A percentile compares a stretch with the other conserved stretches of the same genome.
These are phyloP conservation scores for Calyptommatus sinebrachiatus DNA, from an alignment of 2,113 vertebrate species.

Conservation along the genomic window DNA sequence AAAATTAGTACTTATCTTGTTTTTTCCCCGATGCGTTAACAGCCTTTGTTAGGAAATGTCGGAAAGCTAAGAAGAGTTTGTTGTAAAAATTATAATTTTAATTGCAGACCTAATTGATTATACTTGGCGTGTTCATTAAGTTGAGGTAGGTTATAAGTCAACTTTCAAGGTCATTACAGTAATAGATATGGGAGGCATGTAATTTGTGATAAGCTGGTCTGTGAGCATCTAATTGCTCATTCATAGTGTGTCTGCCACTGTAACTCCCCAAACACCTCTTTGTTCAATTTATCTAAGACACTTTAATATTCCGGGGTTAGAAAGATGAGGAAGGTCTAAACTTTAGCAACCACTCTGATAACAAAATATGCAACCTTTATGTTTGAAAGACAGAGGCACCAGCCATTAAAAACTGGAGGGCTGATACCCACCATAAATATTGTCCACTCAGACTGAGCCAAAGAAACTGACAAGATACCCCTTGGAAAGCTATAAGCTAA, in stretches of 20 bases:
- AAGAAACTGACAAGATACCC: constrained; percentile 39
- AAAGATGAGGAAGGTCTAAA: constrained; percentile 58
- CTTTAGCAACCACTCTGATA: constrained; percentile 50
- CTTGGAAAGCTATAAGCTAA: constrained; percentile 34
- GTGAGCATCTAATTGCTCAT: constrained; percentile 71
- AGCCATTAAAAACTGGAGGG: constrained; percentile 39
- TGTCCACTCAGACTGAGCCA: constrained; percentile 27
- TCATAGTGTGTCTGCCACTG: constrained; percentile 61
- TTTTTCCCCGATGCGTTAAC: constrained; percentile 22
- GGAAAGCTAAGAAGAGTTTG: constrained; percentile 54
- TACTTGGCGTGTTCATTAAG: constrained; percentile 70
- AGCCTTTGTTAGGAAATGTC: constrained; percentile 51
- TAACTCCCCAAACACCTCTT: constrained; percentile 64
- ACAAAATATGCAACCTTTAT: constrained; percentile 40
- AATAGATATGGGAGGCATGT: constrained; percentile 68
- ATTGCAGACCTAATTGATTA: constrained; percentile 77
- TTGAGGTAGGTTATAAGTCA: constrained; percentile 70
- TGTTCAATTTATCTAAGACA: constrained; percentile 61
- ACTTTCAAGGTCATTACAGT: constrained; percentile 77
- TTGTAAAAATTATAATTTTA: constrained; percentile 76
- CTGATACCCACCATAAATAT: constrained; percentile 45
- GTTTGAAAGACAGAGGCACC: constrained; percentile 43
- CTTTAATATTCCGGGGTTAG: constrained; percentile 61
- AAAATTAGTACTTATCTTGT: constrained; percentile 58
- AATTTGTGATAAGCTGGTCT: constrained; percentile 68